Percentiles rank a stretch among this genome's conserved stretches.
These are phyloP conservation scores for Drosophila bunnanda DNA, from an alignment of 2,888 invertebrate species.

Conservation along the genomic window DNA sequence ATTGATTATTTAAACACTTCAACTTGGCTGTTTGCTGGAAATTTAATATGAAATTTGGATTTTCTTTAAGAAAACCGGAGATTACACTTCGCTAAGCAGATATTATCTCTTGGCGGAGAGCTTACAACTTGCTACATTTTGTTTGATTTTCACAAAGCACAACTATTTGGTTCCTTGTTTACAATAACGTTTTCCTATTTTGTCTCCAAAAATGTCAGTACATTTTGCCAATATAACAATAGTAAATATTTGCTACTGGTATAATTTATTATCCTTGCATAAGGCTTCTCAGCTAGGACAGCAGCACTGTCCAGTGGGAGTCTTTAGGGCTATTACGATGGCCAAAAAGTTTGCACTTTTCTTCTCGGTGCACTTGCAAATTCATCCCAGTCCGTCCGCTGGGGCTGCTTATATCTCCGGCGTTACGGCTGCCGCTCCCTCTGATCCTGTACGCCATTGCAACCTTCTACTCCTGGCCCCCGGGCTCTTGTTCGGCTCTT, in stretches of 20 bases:
- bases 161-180: too few relatives aligned
- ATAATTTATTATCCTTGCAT: not conserved
- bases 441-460: not conserved
- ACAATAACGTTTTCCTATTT: not conserved
- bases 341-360: slow-evolving; percentile 16
- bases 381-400: slow-evolving; percentile 47
- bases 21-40: not conserved
- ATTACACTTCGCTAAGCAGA: not conserved
- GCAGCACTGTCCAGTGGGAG: not conserved
- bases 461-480: not conserved
- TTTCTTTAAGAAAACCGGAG: not conserved
- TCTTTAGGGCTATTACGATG: slow-evolving; percentile 21
- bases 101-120: not conserved
- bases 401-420: slow-evolving; percentile 53
- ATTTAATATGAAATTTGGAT: not conserved
- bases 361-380: slow-evolving; percentile 60
- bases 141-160: not conserved
- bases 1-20: not conserved
- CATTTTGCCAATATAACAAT: not conserved
- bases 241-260: not conserved
- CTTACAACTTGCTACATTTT: not conserved
- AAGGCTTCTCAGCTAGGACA: not conserved
- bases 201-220: not conserved
- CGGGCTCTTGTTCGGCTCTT: slow-evolving; percentile 27
- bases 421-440: slow-evolving; percentile 29